Percentiles rank a stretch among this genome's conserved stretches.
These are phyloP conservation scores for Drosophila greeni DNA, from an alignment of 2,888 invertebrate species.

Conservation along the genomic window DNA sequence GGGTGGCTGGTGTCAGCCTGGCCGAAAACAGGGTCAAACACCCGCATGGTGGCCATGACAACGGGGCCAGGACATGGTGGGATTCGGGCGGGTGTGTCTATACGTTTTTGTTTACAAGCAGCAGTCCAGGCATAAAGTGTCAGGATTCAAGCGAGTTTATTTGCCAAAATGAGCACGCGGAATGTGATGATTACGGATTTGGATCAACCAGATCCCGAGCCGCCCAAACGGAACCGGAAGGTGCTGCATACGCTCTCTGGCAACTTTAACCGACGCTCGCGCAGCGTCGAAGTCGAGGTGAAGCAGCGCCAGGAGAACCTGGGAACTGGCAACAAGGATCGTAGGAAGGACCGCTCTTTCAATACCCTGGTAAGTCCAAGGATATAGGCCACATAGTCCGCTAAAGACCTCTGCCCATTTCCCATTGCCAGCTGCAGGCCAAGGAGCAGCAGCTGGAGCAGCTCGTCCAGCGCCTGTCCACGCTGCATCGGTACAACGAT, in stretches of 20 bases:
- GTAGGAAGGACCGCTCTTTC: constrained; percentile 63
- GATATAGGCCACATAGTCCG: too few relatives aligned
- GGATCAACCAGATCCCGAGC: constrained; percentile 68
- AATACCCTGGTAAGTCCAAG: constrained; percentile 67
- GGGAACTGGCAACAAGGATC: constrained; percentile 19
- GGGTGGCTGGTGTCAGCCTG: constrained; percentile 17
- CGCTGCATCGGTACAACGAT: constrained; percentile 82
- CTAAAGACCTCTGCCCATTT: too few relatives aligned
- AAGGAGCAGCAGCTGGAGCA: constrained; percentile 82
- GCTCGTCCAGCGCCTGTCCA: constrained; percentile 82
- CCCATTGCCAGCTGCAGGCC: constrained; percentile 80
- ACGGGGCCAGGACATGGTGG: constrained; percentile 34
- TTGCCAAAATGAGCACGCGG: constrained; percentile 41
- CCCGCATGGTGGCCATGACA: constrained; percentile 42
- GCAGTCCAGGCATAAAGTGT: constrained; percentile 26
- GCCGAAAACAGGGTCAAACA: constrained; percentile 58
- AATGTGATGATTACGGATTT: constrained; percentile 73
- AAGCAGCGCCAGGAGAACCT: constrained; percentile 39
- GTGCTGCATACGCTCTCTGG: constrained; percentile 71
- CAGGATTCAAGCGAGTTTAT: constrained; percentile 14
- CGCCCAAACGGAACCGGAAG: constrained; percentile 58
- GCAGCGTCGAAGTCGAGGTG: constrained; percentile 70
- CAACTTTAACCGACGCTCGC: constrained; percentile 75
- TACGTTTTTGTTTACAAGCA: constrained; percentile 50
- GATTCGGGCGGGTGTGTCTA: constrained; percentile 25